Percentiles rank a stretch among this genome's conserved stretches.
Evolutionary conservation across 2,113 vertebrate species (phyloP).

Genomic region (Crotophaga sulcirostris): DNA sequence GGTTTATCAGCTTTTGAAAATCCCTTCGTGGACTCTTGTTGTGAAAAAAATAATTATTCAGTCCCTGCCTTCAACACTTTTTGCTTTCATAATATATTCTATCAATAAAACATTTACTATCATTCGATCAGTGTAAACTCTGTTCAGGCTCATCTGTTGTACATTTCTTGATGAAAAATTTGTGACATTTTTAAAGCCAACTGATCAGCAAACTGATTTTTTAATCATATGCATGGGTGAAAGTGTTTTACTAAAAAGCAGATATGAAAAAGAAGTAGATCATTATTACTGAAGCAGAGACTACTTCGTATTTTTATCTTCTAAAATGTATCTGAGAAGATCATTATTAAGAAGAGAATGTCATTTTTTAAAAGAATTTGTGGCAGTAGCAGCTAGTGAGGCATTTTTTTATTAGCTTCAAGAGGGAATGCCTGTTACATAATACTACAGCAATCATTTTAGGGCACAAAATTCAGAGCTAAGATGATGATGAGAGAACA

Average conservation of each 20-base stretch:
- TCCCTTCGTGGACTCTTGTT: background rate
- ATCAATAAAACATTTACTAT: background rate
- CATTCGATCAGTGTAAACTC: background rate
- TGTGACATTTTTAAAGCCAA: conserved; percentile 6
- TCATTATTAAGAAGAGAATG: conserved; percentile 35
- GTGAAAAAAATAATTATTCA: background rate
- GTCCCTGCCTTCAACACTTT: background rate
- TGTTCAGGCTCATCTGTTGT: background rate
- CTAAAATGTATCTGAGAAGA: conserved; percentile 18
- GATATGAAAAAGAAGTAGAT: background rate
- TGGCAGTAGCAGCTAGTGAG: background rate
- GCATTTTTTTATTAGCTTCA: conserved; percentile 12
- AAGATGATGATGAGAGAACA: background rate
- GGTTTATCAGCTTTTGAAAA: background rate
- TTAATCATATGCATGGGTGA: conserved; percentile 8
- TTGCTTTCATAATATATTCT: background rate
- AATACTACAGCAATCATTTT: background rate
- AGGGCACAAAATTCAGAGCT: conserved; percentile 1
- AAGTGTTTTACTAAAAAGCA: conserved; percentile 25
- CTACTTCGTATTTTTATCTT: conserved; percentile 51
- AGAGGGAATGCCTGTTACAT: conserved; percentile 32
- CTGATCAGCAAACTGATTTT: background rate
- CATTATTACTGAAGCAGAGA: conserved; percentile 14
- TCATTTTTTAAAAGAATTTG: conserved; percentile 40
- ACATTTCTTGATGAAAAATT: background rate